These are phyloP conservation scores for Lapara coniferarum DNA, from an alignment of 2,888 invertebrate species.

Conservation along the genomic window DNA sequence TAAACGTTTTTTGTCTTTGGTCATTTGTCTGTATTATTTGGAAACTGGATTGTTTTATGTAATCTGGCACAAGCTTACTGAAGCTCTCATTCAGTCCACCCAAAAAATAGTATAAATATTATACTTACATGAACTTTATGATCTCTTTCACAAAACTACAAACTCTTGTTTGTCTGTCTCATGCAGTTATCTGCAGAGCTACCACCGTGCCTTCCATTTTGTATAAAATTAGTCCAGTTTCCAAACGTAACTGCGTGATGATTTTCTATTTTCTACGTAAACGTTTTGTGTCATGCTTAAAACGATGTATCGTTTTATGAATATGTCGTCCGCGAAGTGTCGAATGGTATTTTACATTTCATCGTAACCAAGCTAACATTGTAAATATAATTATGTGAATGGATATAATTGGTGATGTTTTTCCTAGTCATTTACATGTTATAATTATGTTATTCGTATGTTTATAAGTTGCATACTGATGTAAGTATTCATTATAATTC, in stretches of 20 bases:
- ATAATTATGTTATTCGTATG: neutral
- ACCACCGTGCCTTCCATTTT: neutral
- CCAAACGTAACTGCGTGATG: conserved; percentile 1
- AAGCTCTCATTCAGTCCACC: neutral
- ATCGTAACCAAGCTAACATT: neutral
- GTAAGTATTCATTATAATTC: conserved; percentile 14
- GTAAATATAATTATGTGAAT: neutral
- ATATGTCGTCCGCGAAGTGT: neutral
- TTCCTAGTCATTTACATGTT: conserved; percentile 5
- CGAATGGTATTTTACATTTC: neutral
- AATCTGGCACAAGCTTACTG: neutral
- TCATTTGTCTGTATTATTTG: conserved; percentile 31
- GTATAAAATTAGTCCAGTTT: conserved; percentile 5
- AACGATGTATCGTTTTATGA: neutral
- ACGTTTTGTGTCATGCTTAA: conserved; percentile 7
- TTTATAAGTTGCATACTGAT: conserved; percentile 3
- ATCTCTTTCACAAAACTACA: neutral
- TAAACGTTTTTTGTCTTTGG: conserved; percentile 29
- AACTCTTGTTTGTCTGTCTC: neutral
- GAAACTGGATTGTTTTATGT: conserved; percentile 35
- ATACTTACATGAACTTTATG: neutral
- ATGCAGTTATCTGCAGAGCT: neutral
- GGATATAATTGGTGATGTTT: neutral
- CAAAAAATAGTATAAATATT: conserved; percentile 1
- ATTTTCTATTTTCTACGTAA: conserved; percentile 14